phyloP scores from a whole-genome alignment of 2,113 vertebrate genomes.

The Lathamus discolor region DNA sequence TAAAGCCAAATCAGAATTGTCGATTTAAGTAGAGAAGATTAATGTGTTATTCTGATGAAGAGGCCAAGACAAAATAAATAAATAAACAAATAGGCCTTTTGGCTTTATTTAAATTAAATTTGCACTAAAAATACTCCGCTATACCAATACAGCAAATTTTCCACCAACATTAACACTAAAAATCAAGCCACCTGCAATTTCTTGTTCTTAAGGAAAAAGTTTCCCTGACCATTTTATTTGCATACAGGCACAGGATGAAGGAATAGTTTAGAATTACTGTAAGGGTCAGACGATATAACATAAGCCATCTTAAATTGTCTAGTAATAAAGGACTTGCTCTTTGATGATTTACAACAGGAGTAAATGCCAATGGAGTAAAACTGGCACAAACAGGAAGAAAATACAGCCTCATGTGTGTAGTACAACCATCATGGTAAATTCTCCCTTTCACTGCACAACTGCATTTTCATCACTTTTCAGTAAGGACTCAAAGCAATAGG shows the following conservation, averaged over 20 bases:
- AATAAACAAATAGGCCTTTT: not conserved
- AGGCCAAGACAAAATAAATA: not conserved
- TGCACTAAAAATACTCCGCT: not conserved
- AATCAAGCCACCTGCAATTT: not conserved
- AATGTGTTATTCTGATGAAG: not conserved
- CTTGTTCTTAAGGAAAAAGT: not conserved
- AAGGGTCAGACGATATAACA: not conserved
- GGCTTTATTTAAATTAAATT: not conserved
- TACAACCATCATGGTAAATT: not conserved
- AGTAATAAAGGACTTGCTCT: not conserved
- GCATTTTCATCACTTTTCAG: not conserved
- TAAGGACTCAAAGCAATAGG: not conserved
- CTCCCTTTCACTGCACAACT: not conserved
- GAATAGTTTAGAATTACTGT: not conserved
- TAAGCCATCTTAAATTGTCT: not conserved
- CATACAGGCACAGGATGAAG: not conserved
- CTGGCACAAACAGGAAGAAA: not conserved
- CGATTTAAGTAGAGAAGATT: not conserved
- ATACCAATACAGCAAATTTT: not conserved
- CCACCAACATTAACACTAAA: not conserved
- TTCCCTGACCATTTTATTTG: not conserved
- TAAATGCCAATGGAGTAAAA: not conserved
- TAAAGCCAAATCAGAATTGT: fast-evolving
- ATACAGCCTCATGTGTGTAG: not conserved
- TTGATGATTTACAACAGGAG: not conserved